These are phyloP conservation scores for Meandrusa payeni DNA, from an alignment of 2,888 invertebrate genomes.

Conservation along the genomic window DNA sequence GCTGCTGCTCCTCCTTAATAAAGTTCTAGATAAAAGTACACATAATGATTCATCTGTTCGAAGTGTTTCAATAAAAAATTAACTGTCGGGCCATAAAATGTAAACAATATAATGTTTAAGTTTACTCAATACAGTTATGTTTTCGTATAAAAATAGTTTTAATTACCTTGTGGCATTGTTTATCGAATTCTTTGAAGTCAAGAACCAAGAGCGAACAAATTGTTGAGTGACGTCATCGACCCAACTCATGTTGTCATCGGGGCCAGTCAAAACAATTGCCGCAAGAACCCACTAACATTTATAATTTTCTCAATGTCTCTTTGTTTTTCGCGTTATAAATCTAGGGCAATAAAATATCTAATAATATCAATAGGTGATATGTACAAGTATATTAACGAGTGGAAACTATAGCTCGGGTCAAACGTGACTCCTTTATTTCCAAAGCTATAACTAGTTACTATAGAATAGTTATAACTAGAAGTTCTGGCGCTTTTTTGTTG, in stretches of 20 bases:
- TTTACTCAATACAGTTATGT: constrained; percentile 9
- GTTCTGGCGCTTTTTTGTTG: too few relatives aligned
- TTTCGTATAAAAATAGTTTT: not conserved
- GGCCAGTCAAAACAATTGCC: constrained; percentile 22
- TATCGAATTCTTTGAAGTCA: constrained; percentile 10
- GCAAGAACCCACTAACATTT: constrained; percentile 12
- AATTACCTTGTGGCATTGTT: constrained; percentile 4
- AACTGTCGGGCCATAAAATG: not conserved
- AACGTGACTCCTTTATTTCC: too few relatives aligned
- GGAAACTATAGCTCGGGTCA: too few relatives aligned
- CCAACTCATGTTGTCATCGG: constrained; percentile 18
- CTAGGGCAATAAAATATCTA: too few relatives aligned
- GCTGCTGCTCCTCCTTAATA: not conserved
- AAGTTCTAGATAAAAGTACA: constrained; percentile 1
- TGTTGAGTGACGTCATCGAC: constrained; percentile 18
- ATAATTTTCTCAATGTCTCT: constrained; percentile 5
- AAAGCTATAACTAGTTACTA: too few relatives aligned
- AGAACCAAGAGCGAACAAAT: constrained; percentile 12
- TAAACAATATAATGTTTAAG: constrained; percentile 9
- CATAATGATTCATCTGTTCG: constrained; percentile 11
- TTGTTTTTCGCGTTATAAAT: not conserved
- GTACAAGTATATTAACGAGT: too few relatives aligned
- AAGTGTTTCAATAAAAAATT: constrained; percentile 12
- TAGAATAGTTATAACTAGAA: too few relatives aligned
- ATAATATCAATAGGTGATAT: too few relatives aligned